Percentiles rank a stretch among this genome's conserved stretches.
phyloP scores from a whole-genome alignment of 1,140 invertebrate species.

The Nasonia giraulti region DNA sequence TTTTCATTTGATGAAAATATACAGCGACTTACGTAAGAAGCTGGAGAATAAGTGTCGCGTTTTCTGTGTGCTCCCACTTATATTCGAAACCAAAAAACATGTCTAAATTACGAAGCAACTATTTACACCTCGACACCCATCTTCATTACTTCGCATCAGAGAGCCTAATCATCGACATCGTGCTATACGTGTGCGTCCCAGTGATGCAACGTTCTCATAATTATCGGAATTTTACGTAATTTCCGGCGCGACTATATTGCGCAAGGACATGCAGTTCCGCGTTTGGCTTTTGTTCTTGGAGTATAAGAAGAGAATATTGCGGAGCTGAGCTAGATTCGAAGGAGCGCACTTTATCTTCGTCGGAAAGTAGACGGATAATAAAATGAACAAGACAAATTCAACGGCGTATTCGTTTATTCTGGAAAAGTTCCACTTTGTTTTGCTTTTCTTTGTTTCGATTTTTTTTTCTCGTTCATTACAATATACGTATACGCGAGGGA shows the following conservation, averaged over 20 bases:
- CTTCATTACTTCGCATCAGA: too few relatives aligned
- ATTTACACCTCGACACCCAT: too few relatives aligned
- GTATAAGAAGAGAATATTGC: not conserved
- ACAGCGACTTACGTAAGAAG: too few relatives aligned
- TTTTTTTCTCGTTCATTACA: constrained; percentile 15
- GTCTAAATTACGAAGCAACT: too few relatives aligned
- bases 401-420: constrained; percentile 45
- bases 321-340: not conserved
- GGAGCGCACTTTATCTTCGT: not conserved
- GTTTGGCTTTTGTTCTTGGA: not conserved
- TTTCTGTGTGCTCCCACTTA: too few relatives aligned
- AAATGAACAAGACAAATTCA: constrained; percentile 28
- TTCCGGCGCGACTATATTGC: constrained; percentile 19
- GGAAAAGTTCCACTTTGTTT: constrained; percentile 41
- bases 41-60: too few relatives aligned
- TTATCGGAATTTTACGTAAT: constrained; percentile 42
- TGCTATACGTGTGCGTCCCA: not conserved
- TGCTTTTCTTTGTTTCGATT: constrained; percentile 12
- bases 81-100: too few relatives aligned
- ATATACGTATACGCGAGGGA: not conserved
- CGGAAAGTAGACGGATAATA: not conserved
- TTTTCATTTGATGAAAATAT: not conserved
- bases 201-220: constrained; percentile 36
- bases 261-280: constrained; percentile 10
- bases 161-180: not conserved